These are phyloP conservation scores for Meiosimyza decipiens DNA, from an alignment of 2,888 invertebrate genomes.

Conservation along the genomic window DNA sequence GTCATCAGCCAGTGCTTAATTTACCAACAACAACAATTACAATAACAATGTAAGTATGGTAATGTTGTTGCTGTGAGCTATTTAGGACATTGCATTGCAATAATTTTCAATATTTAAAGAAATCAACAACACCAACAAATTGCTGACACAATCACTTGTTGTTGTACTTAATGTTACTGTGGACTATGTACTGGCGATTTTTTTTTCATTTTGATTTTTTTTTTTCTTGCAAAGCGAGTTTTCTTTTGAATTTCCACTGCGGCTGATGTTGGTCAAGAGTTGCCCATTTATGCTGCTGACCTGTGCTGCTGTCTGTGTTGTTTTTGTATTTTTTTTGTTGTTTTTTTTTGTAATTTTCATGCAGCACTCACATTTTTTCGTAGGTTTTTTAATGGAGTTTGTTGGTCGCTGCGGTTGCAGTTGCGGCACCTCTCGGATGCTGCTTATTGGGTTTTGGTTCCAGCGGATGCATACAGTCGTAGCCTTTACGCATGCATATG, in stretches of 20 bases:
- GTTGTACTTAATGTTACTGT: not conserved
- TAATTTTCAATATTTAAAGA: constrained; percentile 25
- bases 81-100: constrained; percentile 28
- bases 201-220: not conserved
- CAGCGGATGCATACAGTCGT: no score
- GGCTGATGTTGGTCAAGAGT: no score
- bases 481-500: no score
- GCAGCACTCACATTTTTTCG: no score
- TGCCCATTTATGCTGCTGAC: no score
- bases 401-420: no score
- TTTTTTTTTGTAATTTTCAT: no score
- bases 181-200: not conserved
- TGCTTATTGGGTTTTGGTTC: no score
- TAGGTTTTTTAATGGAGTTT: no score
- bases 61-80: constrained; percentile 24
- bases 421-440: no score
- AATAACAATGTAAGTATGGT: constrained; percentile 5
- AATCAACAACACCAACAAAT: constrained; percentile 19
- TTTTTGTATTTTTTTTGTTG: no score
- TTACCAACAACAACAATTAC: constrained; percentile 12
- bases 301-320: no score
- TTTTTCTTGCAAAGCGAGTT: not conserved
- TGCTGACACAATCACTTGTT: constrained; percentile 26
- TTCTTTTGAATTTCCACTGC: not conserved
- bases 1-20: constrained; percentile 17